Percentiles rank a stretch among this genome's conserved stretches.
Conservation (phyloP, 2,888 invertebrate genomes). For the Caenorhabditis panamensis region DNA sequence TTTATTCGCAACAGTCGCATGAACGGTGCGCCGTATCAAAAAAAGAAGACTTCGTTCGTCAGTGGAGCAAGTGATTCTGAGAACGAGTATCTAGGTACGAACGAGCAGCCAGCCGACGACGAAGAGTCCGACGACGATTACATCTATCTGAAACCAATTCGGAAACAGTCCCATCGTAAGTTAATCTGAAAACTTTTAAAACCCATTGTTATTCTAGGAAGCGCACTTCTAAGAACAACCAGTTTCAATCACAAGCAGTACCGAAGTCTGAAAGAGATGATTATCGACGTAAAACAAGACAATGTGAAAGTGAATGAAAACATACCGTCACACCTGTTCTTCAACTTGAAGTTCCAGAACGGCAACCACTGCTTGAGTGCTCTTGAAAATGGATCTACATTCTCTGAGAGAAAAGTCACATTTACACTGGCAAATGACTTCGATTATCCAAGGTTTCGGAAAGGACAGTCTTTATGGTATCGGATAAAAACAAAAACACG, state of each 20-base stretch:
- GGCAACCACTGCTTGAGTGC: constrained; percentile 17
- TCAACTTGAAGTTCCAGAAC: constrained; percentile 18
- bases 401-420: constrained; percentile 57
- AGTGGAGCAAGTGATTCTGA: constrained; percentile 47
- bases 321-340: constrained; percentile 5
- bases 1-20: constrained; percentile 29
- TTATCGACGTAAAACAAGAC: constrained; percentile 55
- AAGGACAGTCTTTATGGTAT: constrained; percentile 34
- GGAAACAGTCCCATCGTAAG: constrained; percentile 38
- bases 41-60: constrained; percentile 44
- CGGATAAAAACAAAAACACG: constrained; percentile 34
- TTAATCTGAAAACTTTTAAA: too few species aligned
- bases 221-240: constrained; percentile 51
- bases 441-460: constrained; percentile 44
- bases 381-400: constrained; percentile 33
- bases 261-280: constrained; percentile 60
- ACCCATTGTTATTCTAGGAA: constrained; percentile 5
- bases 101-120: constrained; percentile 47
- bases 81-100: constrained; percentile 24
- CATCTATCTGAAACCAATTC: constrained; percentile 13
- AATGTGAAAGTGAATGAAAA: constrained; percentile 39
- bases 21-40: constrained; percentile 55
- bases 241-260: constrained; percentile 59
- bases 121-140: constrained; percentile 47
- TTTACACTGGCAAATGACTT: constrained; percentile 59